These are phyloP conservation scores for Bhutanitis thaidina DNA, from an alignment of 2,888 invertebrate species.

Conservation along the genomic window DNA sequence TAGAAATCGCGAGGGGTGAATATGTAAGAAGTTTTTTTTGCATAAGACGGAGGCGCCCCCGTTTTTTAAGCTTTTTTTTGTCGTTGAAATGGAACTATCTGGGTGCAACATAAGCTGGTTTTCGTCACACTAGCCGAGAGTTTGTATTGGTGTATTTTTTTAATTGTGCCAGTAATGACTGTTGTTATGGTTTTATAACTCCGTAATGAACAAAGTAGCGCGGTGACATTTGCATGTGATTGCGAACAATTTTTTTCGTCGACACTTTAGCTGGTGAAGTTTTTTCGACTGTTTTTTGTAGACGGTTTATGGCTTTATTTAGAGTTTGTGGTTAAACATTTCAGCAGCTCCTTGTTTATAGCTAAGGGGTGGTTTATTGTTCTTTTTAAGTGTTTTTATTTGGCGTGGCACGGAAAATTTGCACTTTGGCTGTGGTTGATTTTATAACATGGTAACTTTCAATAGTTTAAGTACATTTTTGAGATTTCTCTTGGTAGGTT, in stretches of 20 bases:
- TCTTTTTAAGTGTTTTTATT: constrained; percentile 54
- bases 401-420: constrained; percentile 26
- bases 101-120: constrained; percentile 75
- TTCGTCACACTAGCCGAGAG: constrained; percentile 73
- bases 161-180: constrained; percentile 73
- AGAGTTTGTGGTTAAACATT: constrained; percentile 74
- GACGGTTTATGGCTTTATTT: constrained; percentile 68
- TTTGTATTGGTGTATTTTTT: constrained; percentile 70
- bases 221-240: constrained; percentile 75
- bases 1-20: constrained; percentile 78
- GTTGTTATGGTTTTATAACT: constrained; percentile 75
- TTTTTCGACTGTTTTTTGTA: constrained; percentile 61
- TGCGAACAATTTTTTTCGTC: constrained; percentile 57
- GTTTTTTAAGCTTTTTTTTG: constrained; percentile 59
- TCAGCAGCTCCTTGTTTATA: constrained; percentile 67
- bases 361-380: constrained; percentile 61
- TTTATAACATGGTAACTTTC: not conserved
- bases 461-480: not conserved
- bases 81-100: constrained; percentile 70
- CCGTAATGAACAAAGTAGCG: constrained; percentile 69
- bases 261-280: constrained; percentile 65
- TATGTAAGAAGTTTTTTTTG: constrained; percentile 76
- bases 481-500: not conserved
- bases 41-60: constrained; percentile 77
- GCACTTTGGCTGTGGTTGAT: constrained; percentile 13